Conservation (phyloP, 1,140 invertebrate genomes). For the Neodiprion fabricii region DNA sequence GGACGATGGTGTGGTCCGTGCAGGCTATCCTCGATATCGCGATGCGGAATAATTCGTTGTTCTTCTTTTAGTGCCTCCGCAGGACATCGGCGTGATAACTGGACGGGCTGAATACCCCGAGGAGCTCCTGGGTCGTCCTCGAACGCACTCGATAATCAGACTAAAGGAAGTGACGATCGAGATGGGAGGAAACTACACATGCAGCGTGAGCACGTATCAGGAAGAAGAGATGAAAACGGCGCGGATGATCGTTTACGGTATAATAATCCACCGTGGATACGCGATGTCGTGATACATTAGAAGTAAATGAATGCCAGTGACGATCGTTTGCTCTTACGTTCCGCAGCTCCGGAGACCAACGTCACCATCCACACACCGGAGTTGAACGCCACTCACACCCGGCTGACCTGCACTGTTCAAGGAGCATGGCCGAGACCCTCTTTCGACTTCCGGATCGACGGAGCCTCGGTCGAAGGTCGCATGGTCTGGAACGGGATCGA, state of each 20-base stretch:
- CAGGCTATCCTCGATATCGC: too few species aligned
- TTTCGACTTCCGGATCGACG: constrained; percentile 35
- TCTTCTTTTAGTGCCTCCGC: constrained; percentile 52
- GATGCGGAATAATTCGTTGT: too few species aligned
- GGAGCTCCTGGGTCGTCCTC: constrained; percentile 64
- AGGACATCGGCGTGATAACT: constrained; percentile 68
- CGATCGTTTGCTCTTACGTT: background rate
- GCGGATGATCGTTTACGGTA: constrained; percentile 76
- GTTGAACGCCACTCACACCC: constrained; percentile 39
- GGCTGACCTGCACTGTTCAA: constrained; percentile 37
- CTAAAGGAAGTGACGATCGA: constrained; percentile 73
- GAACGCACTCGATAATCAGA: constrained; percentile 70
- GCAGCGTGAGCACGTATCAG: constrained; percentile 73
- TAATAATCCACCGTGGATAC: constrained; percentile 36
- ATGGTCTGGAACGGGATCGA: background rate
- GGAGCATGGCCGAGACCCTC: constrained; percentile 39
- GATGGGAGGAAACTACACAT: constrained; percentile 75
- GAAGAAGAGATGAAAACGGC: constrained; percentile 70
- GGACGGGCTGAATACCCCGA: constrained; percentile 68
- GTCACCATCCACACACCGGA: constrained; percentile 29
- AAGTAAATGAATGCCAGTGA: background rate
- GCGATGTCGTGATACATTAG: too few species aligned
- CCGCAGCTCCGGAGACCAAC: constrained; percentile 39
- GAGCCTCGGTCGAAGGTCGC: constrained; percentile 20
- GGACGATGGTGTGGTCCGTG: too few species aligned